phyloP scores from a whole-genome alignment of 2,113 vertebrate genomes.

The Anseranas semipalmata region DNA sequence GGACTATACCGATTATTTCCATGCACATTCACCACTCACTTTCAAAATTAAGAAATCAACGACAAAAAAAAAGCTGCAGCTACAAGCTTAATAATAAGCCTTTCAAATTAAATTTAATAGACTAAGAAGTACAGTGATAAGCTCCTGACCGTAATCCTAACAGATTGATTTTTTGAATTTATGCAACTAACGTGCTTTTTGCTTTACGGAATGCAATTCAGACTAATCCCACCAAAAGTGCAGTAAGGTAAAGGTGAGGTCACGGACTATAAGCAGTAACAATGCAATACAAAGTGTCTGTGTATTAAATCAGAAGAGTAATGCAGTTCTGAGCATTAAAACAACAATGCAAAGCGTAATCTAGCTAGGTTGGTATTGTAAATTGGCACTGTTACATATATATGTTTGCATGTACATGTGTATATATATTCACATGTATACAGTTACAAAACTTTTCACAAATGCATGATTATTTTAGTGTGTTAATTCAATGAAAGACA shows the following conservation, averaged over 20 bases:
- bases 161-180: neutral
- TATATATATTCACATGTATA: neutral
- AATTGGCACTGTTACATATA: neutral
- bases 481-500: neutral
- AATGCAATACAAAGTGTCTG: neutral
- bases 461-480: neutral
- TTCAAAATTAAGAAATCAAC: neutral
- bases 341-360: neutral
- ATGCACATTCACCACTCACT: neutral
- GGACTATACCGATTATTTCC: neutral
- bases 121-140: neutral
- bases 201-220: neutral
- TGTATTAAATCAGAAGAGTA: neutral
- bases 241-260: neutral
- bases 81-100: neutral
- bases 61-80: neutral
- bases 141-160: conserved; percentile 15
- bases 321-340: neutral
- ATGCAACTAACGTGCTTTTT: conserved; percentile 3
- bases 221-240: neutral
- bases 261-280: neutral
- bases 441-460: neutral
- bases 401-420: neutral
- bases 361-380: neutral
- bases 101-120: conserved; percentile 6